Base-by-base conservation (phyloP, 2,113 vertebrate genomes). In the Gymnobelideus leadbeateri region DNA sequence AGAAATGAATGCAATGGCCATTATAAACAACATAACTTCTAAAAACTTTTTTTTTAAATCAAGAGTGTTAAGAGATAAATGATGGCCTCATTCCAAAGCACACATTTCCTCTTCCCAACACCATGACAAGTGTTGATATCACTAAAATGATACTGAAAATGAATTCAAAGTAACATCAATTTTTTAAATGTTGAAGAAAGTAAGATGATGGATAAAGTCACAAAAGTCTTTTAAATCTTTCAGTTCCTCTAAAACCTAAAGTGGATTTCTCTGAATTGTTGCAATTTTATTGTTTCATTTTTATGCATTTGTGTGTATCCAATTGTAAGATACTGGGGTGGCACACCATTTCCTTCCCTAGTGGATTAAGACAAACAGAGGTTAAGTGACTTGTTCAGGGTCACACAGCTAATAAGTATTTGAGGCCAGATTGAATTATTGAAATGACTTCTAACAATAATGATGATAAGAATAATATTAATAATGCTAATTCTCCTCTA, bases 81-180 rank as follows among this genome's bases (percentile, higher is more conserved):
- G 98, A 97, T 97, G 98, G 97, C 97, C 97, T 97, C 98, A 97
- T 98, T 98, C 98, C 98, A 98, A 95, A 96, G 96, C 89, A 98
- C 97, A 98, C 97, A 98, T 98, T 98, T 98, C 97, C 97, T 96
- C 98, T 84, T 97, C 97, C 97, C 96, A 98, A 98, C 98, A 98
- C 97, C 96, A 98, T 98, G 98, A 98, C 98, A 98, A 98, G 98
- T 98, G 98, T 98, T 98, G 98, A 98, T 98, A 98, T 98, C 97
- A 98, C 98, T 96, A 96, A 97, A 98, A 98, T 96, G 95, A 98
- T 98, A 97, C 97, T 97, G 98, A 98, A 98, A 98, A 98, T 97
- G 98, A 98, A 98, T 98, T 97, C 98, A 98, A 97, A 97, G 96
- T 94, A 98, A 98, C 97, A 98, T 98, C 96, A 97, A 93, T 96